These are phyloP conservation scores for Cricetomys ansorgei DNA, from an alignment of 2,113 vertebrate species.

Conservation along the genomic window DNA sequence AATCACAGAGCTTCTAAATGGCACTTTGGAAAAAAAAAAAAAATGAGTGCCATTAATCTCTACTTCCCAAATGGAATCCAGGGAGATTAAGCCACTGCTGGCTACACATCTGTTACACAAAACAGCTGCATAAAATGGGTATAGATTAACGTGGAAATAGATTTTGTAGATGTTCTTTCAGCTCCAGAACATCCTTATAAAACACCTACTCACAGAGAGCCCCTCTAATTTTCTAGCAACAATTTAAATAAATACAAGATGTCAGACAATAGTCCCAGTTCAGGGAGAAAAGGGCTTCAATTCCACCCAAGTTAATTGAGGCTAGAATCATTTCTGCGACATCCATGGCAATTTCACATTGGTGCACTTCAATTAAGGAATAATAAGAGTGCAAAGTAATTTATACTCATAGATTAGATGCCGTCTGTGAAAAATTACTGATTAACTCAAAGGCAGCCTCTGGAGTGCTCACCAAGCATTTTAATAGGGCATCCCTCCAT, in stretches of 20 bases:
- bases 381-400: conserved; percentile 89
- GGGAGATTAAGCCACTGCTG: conserved; percentile 73
- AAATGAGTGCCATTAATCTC: conserved; percentile 81
- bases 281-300: conserved; percentile 75
- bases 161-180: conserved; percentile 43
- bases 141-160: conserved; percentile 76
- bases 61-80: conserved; percentile 77
- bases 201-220: conserved; percentile 60
- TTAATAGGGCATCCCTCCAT: conserved; percentile 78
- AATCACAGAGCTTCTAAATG: conserved; percentile 72
- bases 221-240: conserved; percentile 77
- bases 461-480: conserved; percentile 82
- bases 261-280: conserved; percentile 81
- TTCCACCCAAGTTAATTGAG: conserved; percentile 85
- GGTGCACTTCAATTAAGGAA: conserved; percentile 91
- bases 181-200: conserved; percentile 65
- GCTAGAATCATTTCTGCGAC: conserved; percentile 83
- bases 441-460: conserved; percentile 86
- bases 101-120: conserved; percentile 78
- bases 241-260: conserved; percentile 85
- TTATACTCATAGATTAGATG: conserved; percentile 91
- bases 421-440: conserved; percentile 87
- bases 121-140: conserved; percentile 72
- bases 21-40: conserved; percentile 73
- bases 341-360: conserved; percentile 87